phyloP scores from a whole-genome alignment of 2,113 vertebrate genomes.

The Nansenia antarctica region DNA sequence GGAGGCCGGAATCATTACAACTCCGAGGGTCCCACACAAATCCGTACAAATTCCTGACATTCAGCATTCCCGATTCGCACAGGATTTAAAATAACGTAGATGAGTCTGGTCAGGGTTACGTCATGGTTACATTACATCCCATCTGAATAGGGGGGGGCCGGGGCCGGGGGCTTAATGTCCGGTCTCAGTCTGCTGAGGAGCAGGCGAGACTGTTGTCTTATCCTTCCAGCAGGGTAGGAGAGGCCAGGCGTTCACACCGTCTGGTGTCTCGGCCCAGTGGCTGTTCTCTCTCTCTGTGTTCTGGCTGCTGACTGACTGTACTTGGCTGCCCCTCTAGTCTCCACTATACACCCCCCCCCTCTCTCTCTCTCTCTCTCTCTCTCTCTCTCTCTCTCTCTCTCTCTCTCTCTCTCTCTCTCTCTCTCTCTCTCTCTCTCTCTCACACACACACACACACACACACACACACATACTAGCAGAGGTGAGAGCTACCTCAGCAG shows the following conservation, averaged over 20 bases:
- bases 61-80: no score
- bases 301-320: not conserved
- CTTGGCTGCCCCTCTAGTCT: not conserved
- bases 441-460: not conserved
- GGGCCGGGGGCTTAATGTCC: no score
- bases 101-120: no score
- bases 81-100: no score
- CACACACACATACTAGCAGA: not conserved
- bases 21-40: no score
- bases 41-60: no score
- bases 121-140: no score
- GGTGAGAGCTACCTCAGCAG: not conserved
- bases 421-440: not conserved
- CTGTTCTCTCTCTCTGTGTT: not conserved
- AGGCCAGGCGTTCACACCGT: not conserved
- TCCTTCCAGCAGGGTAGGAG: no score
- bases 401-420: not conserved
- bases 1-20: no score
- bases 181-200: no score
- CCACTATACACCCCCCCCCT: not conserved
- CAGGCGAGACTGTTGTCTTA: no score
- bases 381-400: not conserved
- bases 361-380: not conserved
- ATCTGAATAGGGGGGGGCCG: no score
- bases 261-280: not conserved